Evolutionary conservation across 2,113 vertebrate species (phyloP).

Genomic region (Mus musculus): DNA sequence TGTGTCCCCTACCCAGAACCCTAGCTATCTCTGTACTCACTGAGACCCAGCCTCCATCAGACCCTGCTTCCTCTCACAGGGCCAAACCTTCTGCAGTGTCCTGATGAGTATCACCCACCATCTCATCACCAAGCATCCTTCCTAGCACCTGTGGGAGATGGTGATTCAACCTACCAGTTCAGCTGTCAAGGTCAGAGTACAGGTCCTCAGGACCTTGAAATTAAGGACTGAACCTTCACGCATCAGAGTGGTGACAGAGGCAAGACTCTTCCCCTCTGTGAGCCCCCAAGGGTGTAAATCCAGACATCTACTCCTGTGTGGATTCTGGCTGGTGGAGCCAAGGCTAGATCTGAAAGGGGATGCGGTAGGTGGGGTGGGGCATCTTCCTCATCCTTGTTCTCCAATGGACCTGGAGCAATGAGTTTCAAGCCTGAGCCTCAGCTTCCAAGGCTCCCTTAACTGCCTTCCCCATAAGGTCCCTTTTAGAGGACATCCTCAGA

Average conservation of each 20-base stretch:
- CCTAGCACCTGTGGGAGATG: not conserved
- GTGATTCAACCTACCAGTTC: not conserved
- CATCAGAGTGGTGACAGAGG: not conserved
- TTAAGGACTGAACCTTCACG: no score
- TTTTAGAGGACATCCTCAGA: not conserved
- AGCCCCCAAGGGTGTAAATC: not conserved
- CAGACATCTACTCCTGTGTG: not conserved
- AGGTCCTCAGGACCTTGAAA: not conserved
- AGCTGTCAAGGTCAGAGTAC: not conserved
- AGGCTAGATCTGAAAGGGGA: not conserved
- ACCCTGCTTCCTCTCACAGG: no score
- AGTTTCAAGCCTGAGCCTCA: not conserved
- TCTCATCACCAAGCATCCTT: rapidly evolving
- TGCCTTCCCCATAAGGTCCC: not conserved
- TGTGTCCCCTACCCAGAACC: no score
- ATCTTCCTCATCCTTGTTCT: not conserved
- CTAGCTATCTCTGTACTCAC: not conserved
- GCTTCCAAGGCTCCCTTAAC: not conserved
- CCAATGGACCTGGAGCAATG: not conserved
- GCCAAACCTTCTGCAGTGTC: not conserved
- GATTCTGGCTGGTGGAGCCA: no score
- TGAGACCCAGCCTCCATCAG: not conserved
- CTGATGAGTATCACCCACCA: not conserved
- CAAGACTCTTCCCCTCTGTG: not conserved
- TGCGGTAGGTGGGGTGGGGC: not conserved